Evolutionary conservation across 64 coral and sea anemone species (phyloP), one percentile per base, ranked within the genome.

Genomic region (Cladopsammia gracilis): DNA sequence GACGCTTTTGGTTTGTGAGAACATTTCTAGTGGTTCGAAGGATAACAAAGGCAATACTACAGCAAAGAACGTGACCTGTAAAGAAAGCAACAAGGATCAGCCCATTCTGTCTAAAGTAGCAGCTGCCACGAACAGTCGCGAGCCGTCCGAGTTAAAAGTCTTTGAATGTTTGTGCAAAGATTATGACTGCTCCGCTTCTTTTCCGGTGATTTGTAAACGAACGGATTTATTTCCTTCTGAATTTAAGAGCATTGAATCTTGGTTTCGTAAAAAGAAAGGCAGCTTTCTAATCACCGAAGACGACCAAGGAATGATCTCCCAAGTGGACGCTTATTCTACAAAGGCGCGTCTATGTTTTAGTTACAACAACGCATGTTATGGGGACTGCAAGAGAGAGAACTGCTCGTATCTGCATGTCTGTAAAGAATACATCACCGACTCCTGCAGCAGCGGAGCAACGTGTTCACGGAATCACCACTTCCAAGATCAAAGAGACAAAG

Each of bases 321-420:
- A 96, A 46, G 73, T 96, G 15, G 49, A 66, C 7, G 87, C 95
- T 26, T 79, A 85, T 56, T 85, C 86, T 45, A 48, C 24, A 12
- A 77, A 58, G 45, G 95, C 87, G 2, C 65, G 89, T 25, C 12
- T 96, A 26, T 96, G 95, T 90, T 85, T 90, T 15, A 19, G 71
- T 12, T 85, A 92, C 79, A 81, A 43, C 25, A 22, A 20, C 52
- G 10, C 12, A 0, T 18, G 20, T 15, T 22, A 48, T 70, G 62
- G 59, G 1, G 78, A 8, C 0, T 96, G 95, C 67, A 50, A 85
- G 0, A 89, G 23, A 8, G 14, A 73, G 50, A 15, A 79, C 4
- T 96, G 95, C 62, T 20, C 54, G 4, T 90, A 86, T 48, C 70
- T 96, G 50, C 95, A 96, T 46, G 62, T 96, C 25, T 96, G 95